Percentiles rank a stretch among this genome's conserved stretches.
Conservation (phyloP, 2,797 vertebrate genomes). For the Malurus splendens region DNA sequence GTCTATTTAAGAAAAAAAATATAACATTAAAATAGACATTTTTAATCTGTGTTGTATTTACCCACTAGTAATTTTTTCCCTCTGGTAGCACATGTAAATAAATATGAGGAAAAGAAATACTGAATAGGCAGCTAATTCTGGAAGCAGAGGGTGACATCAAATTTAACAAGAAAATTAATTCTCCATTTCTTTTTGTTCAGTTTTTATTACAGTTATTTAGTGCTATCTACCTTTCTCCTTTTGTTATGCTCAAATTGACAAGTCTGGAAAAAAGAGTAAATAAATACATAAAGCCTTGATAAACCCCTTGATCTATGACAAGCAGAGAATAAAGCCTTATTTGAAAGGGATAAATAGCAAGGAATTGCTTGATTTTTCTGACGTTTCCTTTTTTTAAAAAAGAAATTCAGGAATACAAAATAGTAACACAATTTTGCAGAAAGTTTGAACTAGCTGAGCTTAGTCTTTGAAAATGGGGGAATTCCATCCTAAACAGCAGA, state of each 20-base stretch:
- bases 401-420: not conserved
- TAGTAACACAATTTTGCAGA: not conserved
- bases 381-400: not conserved
- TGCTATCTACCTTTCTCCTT: not conserved
- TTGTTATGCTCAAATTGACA: not conserved
- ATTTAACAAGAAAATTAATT: not conserved
- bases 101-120: not conserved
- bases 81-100: not conserved
- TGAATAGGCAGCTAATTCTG: not conserved
- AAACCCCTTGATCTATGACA: not conserved
- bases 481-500: rapidly evolving
- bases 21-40: not conserved
- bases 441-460: not conserved
- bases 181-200: not conserved
- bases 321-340: not conserved
- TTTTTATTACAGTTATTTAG: not conserved
- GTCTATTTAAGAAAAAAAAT: not conserved
- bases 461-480: not conserved
- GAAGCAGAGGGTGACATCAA: not conserved
- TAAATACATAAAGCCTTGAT: not conserved
- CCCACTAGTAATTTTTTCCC: not conserved
- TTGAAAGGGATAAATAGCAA: not conserved
- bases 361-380: not conserved
- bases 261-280: not conserved
- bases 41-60: not conserved